Conservation (phyloP, 2,113 vertebrate genomes). For the Oryzias celebensis region DNA sequence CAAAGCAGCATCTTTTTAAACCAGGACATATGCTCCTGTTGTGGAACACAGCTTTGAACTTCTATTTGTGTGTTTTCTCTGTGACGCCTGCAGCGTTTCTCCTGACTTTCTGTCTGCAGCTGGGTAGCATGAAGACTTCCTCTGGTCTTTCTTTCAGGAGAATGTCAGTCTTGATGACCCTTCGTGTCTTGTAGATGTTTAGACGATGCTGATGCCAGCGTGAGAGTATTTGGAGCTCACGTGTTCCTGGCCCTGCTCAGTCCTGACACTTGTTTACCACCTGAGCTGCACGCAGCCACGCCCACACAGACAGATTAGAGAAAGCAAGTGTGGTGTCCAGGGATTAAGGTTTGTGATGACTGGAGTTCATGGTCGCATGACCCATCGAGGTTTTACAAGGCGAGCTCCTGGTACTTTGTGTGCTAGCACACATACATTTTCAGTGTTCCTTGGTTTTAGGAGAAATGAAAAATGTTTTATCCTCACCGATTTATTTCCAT, state of each 20-base stretch:
- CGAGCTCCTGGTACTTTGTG: background rate
- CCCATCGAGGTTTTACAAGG: slow-evolving; percentile 1
- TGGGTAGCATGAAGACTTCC: slow-evolving; percentile 17
- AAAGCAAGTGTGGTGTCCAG: slow-evolving; percentile 36
- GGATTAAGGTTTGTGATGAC: slow-evolving; percentile 46
- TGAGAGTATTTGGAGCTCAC: background rate
- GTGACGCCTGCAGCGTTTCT: slow-evolving; percentile 5
- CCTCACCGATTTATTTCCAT: too few relatives aligned
- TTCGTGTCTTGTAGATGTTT: background rate
- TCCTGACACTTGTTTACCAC: slow-evolving; percentile 49
- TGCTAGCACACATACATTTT: too few relatives aligned
- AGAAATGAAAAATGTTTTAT: too few relatives aligned
- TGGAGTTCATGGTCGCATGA: slow-evolving; percentile 17
- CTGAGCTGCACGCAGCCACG: slow-evolving; percentile 25
- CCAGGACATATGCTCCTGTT: too few relatives aligned
- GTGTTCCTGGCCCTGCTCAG: background rate
- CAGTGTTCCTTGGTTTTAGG: too few relatives aligned
- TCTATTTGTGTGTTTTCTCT: slow-evolving; percentile 11
- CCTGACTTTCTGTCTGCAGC: slow-evolving; percentile 16
- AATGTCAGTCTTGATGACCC: too few relatives aligned
- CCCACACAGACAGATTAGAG: slow-evolving; percentile 53
- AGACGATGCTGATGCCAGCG: background rate
- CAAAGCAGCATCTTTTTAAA: too few relatives aligned
- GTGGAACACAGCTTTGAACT: too few relatives aligned
- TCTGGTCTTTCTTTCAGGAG: background rate